Percentiles rank a stretch among this genome's conserved stretches.
phyloP scores from a whole-genome alignment of 2,888 invertebrate genomes.

The Troides aeacus region DNA sequence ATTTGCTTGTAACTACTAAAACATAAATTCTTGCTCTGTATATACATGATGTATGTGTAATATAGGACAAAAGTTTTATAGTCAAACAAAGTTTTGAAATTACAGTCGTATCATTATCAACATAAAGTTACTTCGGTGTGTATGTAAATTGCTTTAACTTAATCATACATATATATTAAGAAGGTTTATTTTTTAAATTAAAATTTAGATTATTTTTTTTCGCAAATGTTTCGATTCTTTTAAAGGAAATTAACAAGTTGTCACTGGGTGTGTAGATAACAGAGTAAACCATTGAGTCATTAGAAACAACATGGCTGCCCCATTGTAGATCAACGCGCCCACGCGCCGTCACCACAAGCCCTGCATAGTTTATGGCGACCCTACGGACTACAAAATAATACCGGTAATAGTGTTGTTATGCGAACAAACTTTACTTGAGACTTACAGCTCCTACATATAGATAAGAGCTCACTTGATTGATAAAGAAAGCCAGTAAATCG shows the following conservation, averaged over 20 bases:
- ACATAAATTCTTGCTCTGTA: too few species aligned
- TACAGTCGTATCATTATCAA: too few species aligned
- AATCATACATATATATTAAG: too few species aligned
- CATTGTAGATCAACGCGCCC: slow-evolving; percentile 65
- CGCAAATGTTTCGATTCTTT: too few species aligned
- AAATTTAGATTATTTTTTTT: too few species aligned
- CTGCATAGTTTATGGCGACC: slow-evolving; percentile 62
- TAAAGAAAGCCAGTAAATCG: slow-evolving; percentile 13
- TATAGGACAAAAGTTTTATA: too few species aligned
- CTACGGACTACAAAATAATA: slow-evolving; percentile 52
- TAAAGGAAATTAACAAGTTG: background rate
- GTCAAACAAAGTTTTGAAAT: too few species aligned
- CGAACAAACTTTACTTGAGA: slow-evolving; percentile 29
- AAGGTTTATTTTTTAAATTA: too few species aligned
- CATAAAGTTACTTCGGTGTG: too few species aligned
- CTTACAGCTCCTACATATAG: slow-evolving; percentile 24
- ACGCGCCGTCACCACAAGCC: slow-evolving; percentile 65
- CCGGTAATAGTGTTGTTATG: slow-evolving; percentile 46
- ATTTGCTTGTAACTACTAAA: background rate
- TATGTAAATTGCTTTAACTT: too few species aligned
- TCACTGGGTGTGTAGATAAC: slow-evolving; percentile 20
- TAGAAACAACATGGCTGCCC: slow-evolving; percentile 69
- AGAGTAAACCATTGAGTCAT: slow-evolving; percentile 62
- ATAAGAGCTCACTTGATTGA: slow-evolving; percentile 23
- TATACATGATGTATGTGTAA: too few species aligned